These are phyloP conservation scores for Cecropterus lyciades DNA, from an alignment of 1,140 invertebrate species.

Conservation along the genomic window DNA sequence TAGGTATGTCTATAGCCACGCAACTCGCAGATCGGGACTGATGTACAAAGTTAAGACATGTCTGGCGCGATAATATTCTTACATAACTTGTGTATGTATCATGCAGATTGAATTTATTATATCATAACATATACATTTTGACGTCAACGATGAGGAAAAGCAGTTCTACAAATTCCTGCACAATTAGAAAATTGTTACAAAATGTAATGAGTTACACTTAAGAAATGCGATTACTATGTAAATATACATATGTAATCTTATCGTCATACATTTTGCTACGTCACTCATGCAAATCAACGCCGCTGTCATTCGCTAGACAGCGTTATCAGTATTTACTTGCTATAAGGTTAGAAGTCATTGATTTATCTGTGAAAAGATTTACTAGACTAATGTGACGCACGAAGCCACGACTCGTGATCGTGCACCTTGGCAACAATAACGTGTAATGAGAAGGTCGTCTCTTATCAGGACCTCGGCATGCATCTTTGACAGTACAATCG, in stretches of 20 bases:
- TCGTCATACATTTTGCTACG: no score
- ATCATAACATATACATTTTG: background rate
- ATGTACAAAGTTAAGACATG: background rate
- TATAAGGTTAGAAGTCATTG: slow-evolving; percentile 48
- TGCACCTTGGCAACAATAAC: slow-evolving; percentile 42
- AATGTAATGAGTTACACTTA: no score
- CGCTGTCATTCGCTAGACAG: no score
- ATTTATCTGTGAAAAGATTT: slow-evolving; percentile 41
- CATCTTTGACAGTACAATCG: slow-evolving; percentile 40
- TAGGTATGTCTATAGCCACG: no score
- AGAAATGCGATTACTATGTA: no score
- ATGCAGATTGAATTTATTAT: background rate
- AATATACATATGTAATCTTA: no score
- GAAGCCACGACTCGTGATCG: slow-evolving; percentile 42
- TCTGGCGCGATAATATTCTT: background rate
- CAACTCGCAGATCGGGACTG: no score
- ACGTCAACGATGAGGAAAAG: background rate
- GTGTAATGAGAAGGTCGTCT: slow-evolving; percentile 41
- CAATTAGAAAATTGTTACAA: no score
- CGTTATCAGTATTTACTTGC: background rate
- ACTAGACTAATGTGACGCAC: slow-evolving; percentile 44
- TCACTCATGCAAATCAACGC: no score
- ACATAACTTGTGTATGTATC: background rate
- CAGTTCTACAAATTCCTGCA: no score
- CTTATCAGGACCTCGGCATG: slow-evolving; percentile 40